Conservation (phyloP, 2,113 vertebrate species). For the Crotalus horridus region DNA sequence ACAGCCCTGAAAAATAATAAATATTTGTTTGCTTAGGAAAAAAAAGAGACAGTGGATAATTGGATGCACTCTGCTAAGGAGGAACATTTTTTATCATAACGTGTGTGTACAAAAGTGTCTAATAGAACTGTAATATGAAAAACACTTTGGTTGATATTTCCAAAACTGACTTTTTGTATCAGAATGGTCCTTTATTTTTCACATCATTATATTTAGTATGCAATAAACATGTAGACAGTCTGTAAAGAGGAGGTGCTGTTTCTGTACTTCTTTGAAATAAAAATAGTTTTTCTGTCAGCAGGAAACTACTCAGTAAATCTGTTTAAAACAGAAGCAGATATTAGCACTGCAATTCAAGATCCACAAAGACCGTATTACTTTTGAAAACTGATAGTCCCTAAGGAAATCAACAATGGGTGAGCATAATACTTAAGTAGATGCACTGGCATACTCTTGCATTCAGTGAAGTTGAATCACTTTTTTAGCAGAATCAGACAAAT, state of each 20-base stretch:
- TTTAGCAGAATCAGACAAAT: constrained; percentile 25
- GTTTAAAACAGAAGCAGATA: neutral
- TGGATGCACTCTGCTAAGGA: neutral
- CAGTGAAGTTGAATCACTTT: constrained; percentile 34
- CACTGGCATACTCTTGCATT: neutral
- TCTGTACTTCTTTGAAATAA: neutral
- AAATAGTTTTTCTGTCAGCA: neutral
- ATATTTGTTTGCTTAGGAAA: neutral
- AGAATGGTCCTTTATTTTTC: neutral
- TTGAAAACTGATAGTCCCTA: neutral
- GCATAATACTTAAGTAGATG: neutral
- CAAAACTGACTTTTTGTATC: neutral
- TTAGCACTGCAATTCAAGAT: neutral
- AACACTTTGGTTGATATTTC: neutral
- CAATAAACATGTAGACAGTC: neutral
- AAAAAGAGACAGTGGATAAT: neutral
- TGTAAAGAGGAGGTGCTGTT: neutral
- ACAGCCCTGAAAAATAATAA: neutral
- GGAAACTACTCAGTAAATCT: neutral
- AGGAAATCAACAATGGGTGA: neutral
- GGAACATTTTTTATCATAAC: neutral
- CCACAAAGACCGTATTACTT: neutral
- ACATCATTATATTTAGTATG: neutral
- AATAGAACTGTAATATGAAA: neutral
- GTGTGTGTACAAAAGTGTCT: neutral